Evolutionary conservation across 2,888 invertebrate species (phyloP), one percentile per base, ranked within the genome.

Genomic region (Agonopterix alstromeriana): DNA sequence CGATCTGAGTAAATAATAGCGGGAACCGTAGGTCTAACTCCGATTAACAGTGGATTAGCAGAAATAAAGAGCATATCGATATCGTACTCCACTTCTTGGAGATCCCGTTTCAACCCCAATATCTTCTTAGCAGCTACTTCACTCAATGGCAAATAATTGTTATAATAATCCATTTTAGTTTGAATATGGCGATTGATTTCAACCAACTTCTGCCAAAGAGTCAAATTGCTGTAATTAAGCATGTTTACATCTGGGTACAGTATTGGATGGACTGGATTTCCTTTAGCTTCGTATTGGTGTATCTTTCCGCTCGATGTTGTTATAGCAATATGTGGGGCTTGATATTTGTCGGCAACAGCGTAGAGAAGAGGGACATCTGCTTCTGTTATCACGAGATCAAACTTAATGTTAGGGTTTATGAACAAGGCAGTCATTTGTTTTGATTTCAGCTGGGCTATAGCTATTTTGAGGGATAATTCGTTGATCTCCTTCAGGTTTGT

Each of bases 381-480:
- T 67, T 92, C 92, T 2, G 89, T 80, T 40, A 92, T 70, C 0
- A 91, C 83, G 36, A 91, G 61, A 65, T 92, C 92, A 55, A 91
- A 92, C 48, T 79, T 77, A 27, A 87, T 69, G 35, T 81, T 82
- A 0, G 79, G 80, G 50, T 84, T 87, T 2, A 80, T 67, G 5
- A 87, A 60, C 9, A 87, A 53, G 1, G 86, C 75, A 10, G 70
- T 67, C 82, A 87, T 79, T 48, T 75, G 75, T 50, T 87, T 81
- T 0, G 87, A 84, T 54, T 71, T 81, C 11, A 88, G 51, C 51
- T 88, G 88, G 1, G 81, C 73, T 45, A 83, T 77, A 0, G 77
- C 83, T 49, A 87, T 50, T 63, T 79, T 84, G 1, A 87, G 46
- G 0, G 71, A 62, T 0, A 79, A 61, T 38, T 86, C 84, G 49